A percentile compares a stretch with the other conserved stretches of the same genome.
Conservation (phyloP, 2,113 vertebrate genomes). For the Uropsilus gracilis region DNA sequence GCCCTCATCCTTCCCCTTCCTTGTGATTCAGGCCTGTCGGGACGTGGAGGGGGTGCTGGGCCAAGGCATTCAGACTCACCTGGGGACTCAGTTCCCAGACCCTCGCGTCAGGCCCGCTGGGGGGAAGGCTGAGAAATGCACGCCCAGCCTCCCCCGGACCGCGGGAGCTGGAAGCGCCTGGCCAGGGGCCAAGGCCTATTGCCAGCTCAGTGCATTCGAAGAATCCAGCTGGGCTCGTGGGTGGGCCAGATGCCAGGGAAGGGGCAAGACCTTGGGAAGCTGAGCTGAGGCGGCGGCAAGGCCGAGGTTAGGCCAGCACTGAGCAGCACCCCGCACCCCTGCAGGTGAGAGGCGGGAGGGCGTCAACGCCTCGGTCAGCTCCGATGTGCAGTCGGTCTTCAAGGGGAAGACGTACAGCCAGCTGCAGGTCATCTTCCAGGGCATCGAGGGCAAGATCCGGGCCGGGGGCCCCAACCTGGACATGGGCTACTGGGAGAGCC, state of each 20-base stretch:
- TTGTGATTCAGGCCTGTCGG: not conserved
- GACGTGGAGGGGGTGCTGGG: too few species aligned
- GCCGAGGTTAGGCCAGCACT: not conserved
- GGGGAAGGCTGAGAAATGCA: too few species aligned
- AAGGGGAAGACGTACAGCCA: constrained; percentile 99
- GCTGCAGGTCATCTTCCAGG: constrained; percentile 95
- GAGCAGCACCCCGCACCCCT: accelerated
- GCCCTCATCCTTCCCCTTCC: too few species aligned
- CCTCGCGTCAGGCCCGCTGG: accelerated
- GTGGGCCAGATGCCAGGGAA: not conserved
- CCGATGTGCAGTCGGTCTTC: constrained; percentile 95
- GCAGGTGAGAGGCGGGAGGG: constrained; percentile 96
- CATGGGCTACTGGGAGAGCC: constrained; percentile 98
- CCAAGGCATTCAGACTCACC: not conserved
- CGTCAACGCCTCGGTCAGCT: constrained; percentile 96
- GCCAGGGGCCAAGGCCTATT: not conserved
- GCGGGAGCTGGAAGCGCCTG: too few species aligned
- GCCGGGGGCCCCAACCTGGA: constrained; percentile 96
- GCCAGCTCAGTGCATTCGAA: too few species aligned
- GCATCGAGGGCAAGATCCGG: constrained; percentile 95
- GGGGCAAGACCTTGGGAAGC: not conserved
- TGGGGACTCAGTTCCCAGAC: too few species aligned
- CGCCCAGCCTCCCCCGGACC: accelerated
- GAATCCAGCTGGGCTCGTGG: not conserved
- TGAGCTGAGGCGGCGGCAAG: too few species aligned